These are phyloP conservation scores for Ceramica pisi DNA, from an alignment of 2,888 invertebrate genomes.

Conservation along the genomic window DNA sequence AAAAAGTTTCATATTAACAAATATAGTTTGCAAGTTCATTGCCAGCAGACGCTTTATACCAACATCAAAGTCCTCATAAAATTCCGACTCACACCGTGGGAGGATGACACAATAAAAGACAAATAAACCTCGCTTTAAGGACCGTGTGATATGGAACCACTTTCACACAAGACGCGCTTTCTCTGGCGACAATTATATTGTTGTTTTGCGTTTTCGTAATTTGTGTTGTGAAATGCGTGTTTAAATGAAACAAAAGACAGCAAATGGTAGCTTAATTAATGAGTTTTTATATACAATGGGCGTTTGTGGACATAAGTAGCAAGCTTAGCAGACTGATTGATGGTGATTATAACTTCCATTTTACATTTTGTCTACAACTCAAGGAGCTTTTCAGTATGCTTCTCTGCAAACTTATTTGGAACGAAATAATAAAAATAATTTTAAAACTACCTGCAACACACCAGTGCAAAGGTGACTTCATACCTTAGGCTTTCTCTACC, in stretches of 20 bases:
- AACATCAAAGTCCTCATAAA: conserved; percentile 25
- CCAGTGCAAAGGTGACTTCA: too few species aligned
- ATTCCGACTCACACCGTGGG: conserved; percentile 22
- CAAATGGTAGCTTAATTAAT: conserved; percentile 23
- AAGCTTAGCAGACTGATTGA: conserved; percentile 4
- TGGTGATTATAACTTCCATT: background rate
- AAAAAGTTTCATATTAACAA: background rate
- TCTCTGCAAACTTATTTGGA: too few species aligned
- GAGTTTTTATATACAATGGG: conserved; percentile 14
- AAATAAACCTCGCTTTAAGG: conserved; percentile 49
- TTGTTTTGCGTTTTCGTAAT: conserved; percentile 37
- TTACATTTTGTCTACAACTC: too few species aligned
- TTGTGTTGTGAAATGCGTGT: conserved; percentile 22
- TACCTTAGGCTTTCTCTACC: too few species aligned
- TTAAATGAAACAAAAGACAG: conserved; percentile 40
- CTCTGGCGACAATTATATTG: conserved; percentile 50
- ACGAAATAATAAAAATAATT: too few species aligned
- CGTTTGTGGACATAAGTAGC: background rate
- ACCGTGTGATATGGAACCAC: conserved; percentile 40
- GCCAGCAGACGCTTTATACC: background rate
- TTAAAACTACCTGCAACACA: too few species aligned
- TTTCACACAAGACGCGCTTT: conserved; percentile 63
- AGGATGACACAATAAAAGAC: conserved; percentile 27
- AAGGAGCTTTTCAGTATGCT: conserved; percentile 12
- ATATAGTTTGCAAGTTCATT: background rate